These are phyloP conservation scores for Brotula barbata DNA, from an alignment of 2,797 vertebrate species.

Conservation along the genomic window DNA sequence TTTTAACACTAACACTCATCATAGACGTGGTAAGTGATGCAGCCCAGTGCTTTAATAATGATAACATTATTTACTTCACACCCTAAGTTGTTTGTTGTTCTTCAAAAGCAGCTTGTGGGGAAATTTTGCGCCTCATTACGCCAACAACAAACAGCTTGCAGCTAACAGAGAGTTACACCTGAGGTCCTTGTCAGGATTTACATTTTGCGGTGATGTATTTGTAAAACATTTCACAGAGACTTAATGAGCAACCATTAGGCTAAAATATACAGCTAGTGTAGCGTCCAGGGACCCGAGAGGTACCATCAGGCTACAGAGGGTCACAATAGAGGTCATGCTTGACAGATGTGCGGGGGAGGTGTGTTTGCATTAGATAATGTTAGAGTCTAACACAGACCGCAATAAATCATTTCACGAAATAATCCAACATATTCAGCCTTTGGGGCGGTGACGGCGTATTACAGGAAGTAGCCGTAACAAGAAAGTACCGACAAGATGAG, in stretches of 20 bases:
- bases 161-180: background rate
- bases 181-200: conserved; percentile 7
- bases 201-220: conserved; percentile 11
- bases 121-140: background rate
- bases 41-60: no score
- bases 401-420: conserved; percentile 10
- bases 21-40: no score
- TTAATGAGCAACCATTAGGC: conserved; percentile 29
- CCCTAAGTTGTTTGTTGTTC: no score
- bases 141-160: background rate
- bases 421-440: conserved; percentile 11
- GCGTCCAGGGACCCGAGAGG: background rate
- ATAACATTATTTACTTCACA: no score
- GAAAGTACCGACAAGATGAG: conserved; percentile 12
- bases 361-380: conserved; percentile 25
- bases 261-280: conserved; percentile 14
- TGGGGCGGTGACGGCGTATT: background rate
- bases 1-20: no score
- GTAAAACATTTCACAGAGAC: conserved; percentile 2
- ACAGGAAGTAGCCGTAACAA: conserved; percentile 30
- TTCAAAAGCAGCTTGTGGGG: background rate
- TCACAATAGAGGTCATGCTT: conserved; percentile 18
- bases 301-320: conserved; percentile 1
- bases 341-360: conserved; percentile 16
- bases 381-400: conserved; percentile 11